Base-by-base conservation (phyloP, 2,888 invertebrate species). In the Tetragonula carbonaria region DNA sequence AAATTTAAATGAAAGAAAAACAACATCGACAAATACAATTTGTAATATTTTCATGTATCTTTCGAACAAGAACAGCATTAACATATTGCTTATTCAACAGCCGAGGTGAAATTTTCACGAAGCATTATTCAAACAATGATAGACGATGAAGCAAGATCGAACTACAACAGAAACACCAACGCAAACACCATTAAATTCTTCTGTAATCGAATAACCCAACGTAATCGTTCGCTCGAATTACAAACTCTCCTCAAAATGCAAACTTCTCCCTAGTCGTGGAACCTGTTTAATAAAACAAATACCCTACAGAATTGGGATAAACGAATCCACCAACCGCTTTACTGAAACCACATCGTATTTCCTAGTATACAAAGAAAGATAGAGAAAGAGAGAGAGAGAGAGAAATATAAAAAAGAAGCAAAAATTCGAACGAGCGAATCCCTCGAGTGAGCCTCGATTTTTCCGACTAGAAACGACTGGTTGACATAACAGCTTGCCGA, bases 371-470 rank as follows among this genome's bases (percentile, higher is more conserved):
- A 59, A 23, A 59, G 57, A 8, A 2, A 23, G 3, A 28, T 1
- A 23, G n/a, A 23, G 4, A 28, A 0, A 18, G 11, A 33, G 11
- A 16, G 2, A 33, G 18, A 14, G 14, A 14, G 33, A n/a, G 13
- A 53, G 4, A 14, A 18, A 55, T 8, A 16, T 14, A n/a, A 16
- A 72, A 45, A 45, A 51, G 3, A 33, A 38, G 8, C 11, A 45
- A 51, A 63, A 73, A 33, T 50, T 50, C 59, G 2, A 11, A 8
- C 16, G n/a, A 18, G 18, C 45, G 45, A 72, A 72, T 57, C 18
- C 23, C 72, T 55, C 14, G 70, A 70, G 70, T 70, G 21, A 33
- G 18, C 33, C 33, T 28, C 53, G 53, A 70, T 70, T 73, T 73
- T 73, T 73, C 63, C 50, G 51, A 45, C 72, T 50, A 50, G 50